These are phyloP conservation scores for Rhegmatorhina hoffmannsi DNA, from an alignment of 2,113 vertebrate species.

Conservation along the genomic window DNA sequence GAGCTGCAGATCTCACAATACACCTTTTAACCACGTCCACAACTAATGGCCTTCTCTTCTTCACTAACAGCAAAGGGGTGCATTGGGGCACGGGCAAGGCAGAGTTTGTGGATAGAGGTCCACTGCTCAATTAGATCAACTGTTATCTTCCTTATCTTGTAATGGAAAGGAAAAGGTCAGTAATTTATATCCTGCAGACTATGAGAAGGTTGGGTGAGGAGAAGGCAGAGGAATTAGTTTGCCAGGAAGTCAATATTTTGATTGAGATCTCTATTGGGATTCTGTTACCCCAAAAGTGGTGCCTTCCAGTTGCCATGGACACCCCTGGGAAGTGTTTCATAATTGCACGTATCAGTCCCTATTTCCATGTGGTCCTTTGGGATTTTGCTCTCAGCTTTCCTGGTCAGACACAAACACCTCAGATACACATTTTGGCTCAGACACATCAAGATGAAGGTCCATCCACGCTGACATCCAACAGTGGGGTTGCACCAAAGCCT, in stretches of 20 bases:
- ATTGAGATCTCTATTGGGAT: background rate
- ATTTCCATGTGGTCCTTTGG: background rate
- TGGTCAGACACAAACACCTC: background rate
- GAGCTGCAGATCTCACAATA: background rate
- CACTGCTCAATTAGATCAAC: background rate
- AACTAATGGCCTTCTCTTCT: background rate
- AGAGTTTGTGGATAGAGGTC: background rate
- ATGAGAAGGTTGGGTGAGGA: background rate
- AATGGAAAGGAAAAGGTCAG: conserved; percentile 15
- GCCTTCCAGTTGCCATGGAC: conserved; percentile 8
- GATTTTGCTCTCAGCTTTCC: background rate
- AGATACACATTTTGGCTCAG: background rate
- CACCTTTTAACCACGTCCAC: background rate
- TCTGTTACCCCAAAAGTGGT: background rate
- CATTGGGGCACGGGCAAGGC: background rate
- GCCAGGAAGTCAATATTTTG: background rate
- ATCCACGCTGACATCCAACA: background rate
- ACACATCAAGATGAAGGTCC: background rate
- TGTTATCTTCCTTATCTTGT: background rate
- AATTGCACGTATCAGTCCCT: background rate
- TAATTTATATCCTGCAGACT: conserved; percentile 16
- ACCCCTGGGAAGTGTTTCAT: background rate
- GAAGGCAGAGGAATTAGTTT: background rate
- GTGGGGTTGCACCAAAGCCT: background rate
- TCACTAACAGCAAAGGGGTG: background rate